phyloP scores from a whole-genome alignment of 2,797 vertebrate species.

The Mormyrops boulengeri region DNA sequence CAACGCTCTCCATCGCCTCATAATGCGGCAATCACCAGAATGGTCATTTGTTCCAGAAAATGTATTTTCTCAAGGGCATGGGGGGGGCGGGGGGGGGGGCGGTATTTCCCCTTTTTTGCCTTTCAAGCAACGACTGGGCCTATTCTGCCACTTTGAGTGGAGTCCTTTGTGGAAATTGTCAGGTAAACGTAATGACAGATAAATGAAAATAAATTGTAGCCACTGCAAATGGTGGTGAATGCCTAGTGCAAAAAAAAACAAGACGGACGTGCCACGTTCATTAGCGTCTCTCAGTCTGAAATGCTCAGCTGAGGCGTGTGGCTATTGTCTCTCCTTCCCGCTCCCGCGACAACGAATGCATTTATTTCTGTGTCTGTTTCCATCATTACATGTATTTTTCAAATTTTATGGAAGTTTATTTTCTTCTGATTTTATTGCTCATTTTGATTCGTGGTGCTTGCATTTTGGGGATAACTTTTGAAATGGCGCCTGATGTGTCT shows the following conservation, averaged over 20 bases:
- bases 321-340: background rate
- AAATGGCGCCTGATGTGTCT: background rate
- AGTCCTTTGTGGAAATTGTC: conserved; percentile 5
- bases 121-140: background rate
- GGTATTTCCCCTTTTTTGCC: background rate
- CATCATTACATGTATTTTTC: background rate
- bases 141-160: background rate
- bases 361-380: background rate
- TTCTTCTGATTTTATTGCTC: background rate
- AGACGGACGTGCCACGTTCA: background rate
- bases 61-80: conserved; percentile 10
- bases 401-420: conserved; percentile 1
- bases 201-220: conserved; percentile 10
- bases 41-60: conserved; percentile 10
- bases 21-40: conserved; percentile 5
- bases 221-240: background rate
- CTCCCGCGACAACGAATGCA: background rate
- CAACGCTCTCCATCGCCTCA: background rate
- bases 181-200: conserved; percentile 15
- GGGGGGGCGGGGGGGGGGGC: too few relatives aligned
- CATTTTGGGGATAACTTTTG: background rate
- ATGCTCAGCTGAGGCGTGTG: background rate
- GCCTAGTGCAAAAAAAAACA: background rate
- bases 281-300: background rate
- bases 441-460: background rate